Conservation (phyloP, 2,797 vertebrate species). For the Gobio occitaniae region DNA sequence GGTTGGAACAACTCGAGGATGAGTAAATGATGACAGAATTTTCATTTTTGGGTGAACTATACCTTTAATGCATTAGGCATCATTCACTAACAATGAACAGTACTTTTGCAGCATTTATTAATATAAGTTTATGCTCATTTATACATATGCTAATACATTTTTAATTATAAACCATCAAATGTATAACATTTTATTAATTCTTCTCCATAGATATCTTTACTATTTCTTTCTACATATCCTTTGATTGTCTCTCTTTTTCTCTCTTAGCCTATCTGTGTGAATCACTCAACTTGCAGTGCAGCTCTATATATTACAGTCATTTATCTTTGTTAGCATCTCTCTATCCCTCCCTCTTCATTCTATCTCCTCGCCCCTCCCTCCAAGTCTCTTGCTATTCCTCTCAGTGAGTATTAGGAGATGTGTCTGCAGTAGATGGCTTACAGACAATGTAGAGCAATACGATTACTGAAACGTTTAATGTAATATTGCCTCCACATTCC, state of each 20-base stretch:
- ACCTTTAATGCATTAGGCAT: not conserved
- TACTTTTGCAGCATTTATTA: too few relatives aligned
- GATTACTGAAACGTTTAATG: slow-evolving; percentile 27
- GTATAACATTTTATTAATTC: not conserved
- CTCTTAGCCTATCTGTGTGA: not conserved
- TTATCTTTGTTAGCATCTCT: slow-evolving; percentile 34
- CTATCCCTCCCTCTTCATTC: not conserved
- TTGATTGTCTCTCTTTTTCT: not conserved
- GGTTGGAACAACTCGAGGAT: not conserved
- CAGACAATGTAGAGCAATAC: slow-evolving; percentile 1
- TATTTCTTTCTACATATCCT: not conserved
- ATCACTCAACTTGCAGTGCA: slow-evolving; percentile 1
- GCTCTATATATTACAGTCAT: slow-evolving; percentile 27
- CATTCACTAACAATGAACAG: too few relatives aligned
- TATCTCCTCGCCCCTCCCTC: not conserved
- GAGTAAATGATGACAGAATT: not conserved
- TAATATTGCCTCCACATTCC: slow-evolving; percentile 38
- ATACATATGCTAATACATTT: not conserved
- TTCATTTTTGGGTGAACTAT: not conserved
- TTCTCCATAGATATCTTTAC: not conserved
- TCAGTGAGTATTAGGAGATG: not conserved
- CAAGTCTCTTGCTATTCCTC: slow-evolving; percentile 1
- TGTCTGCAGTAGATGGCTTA: slow-evolving; percentile 32
- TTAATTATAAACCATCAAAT: not conserved
- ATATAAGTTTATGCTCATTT: too few relatives aligned